A percentile compares a stretch with the other conserved stretches of the same genome.
Evolutionary conservation across 2,888 invertebrate genomes (phyloP).

Genomic region (Drosophila cyrtoloma): DNA sequence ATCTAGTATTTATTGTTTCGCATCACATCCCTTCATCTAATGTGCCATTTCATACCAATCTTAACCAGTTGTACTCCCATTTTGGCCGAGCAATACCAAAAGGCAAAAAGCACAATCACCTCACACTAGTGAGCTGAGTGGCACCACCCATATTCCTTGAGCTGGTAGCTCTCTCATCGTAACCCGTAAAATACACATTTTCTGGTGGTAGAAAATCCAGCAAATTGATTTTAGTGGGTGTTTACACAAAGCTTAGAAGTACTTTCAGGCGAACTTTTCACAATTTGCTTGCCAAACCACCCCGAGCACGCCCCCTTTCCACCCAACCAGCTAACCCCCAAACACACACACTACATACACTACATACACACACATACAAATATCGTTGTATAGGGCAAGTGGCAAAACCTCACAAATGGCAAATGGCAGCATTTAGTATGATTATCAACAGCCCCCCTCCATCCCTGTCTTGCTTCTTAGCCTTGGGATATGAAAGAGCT

Average conservation of each 20-base stretch:
- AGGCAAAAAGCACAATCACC: constrained; percentile 45
- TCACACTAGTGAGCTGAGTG: constrained; percentile 19
- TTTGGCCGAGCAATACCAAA: constrained; percentile 14
- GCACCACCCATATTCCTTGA: constrained; percentile 8
- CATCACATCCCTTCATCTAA: constrained; percentile 31
- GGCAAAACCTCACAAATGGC: constrained; percentile 81
- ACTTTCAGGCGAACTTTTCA: constrained; percentile 74
- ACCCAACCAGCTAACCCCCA: constrained; percentile 25
- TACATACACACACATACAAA: constrained; percentile 18
- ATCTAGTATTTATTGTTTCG: constrained; percentile 31
- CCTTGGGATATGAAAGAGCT: constrained; percentile 19
- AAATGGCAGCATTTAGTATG: constrained; percentile 83
- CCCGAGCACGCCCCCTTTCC: constrained; percentile 58
- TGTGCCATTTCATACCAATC: constrained; percentile 48
- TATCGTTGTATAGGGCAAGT: constrained; percentile 74
- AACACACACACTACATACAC: constrained; percentile 6
- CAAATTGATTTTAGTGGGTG: constrained; percentile 84
- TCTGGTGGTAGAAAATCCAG: constrained; percentile 81
- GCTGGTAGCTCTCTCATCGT: constrained; percentile 52
- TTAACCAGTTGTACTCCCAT: constrained; percentile 35
- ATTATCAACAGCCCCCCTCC: constrained; percentile 64
- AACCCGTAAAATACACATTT: constrained; percentile 81
- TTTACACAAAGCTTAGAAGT: constrained; percentile 81
- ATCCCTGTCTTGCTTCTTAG: not conserved
- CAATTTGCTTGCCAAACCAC: constrained; percentile 75